Evolutionary conservation across 1,140 invertebrate genomes (phyloP).

Genomic region (Pomacea maculata): DNA sequence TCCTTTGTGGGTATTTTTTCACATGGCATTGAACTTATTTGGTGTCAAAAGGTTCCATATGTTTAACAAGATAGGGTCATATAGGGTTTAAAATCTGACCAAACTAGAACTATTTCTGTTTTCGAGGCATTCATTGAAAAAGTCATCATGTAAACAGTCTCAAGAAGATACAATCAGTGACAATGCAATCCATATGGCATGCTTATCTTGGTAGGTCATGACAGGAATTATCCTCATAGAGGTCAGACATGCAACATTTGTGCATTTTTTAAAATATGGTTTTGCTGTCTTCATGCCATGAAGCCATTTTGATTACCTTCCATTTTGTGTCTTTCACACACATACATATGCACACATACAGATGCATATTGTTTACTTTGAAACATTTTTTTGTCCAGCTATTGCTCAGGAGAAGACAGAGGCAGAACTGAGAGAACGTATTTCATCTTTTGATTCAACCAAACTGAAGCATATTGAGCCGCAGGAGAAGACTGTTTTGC

Average conservation of each 20-base stretch:
- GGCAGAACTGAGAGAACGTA: constrained; percentile 27
- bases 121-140: too few relatives aligned
- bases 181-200: too few relatives aligned
- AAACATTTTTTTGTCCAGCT: constrained; percentile 28
- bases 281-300: neutral
- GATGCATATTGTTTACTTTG: neutral
- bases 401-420: constrained; percentile 41
- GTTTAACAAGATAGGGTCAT: too few relatives aligned
- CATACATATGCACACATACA: neutral
- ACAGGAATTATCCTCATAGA: neutral
- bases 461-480: constrained; percentile 40
- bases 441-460: constrained; percentile 60
- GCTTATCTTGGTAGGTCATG: neutral
- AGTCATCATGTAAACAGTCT: too few relatives aligned
- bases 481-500: constrained; percentile 46
- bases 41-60: too few relatives aligned
- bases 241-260: neutral
- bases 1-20: too few relatives aligned
- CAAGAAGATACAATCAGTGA: too few relatives aligned
- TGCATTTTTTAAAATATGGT: too few relatives aligned
- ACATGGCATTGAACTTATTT: too few relatives aligned
- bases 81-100: too few relatives aligned
- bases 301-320: neutral
- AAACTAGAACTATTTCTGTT: too few relatives aligned
- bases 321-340: neutral